Base-by-base conservation (phyloP, 2,113 vertebrate species). In the Grus americana region DNA sequence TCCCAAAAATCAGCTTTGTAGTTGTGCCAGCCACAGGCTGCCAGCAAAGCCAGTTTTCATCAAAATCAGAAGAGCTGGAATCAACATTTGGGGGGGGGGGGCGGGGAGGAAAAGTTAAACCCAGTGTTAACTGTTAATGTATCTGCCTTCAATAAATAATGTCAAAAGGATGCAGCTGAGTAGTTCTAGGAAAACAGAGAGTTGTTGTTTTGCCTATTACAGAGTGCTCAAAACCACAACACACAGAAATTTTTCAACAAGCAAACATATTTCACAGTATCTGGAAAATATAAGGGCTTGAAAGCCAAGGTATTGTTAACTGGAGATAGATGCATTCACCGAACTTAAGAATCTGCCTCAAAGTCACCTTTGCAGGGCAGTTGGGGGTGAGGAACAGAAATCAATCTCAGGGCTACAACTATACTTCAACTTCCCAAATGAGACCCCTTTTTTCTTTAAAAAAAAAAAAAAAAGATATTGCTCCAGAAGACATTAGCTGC, bases 31-130 rank as follows among this genome's bases (percentile, higher is more conserved):
- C 61, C 92, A 91, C 78, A 81, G 61, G 72, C 92, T 95, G 92
- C 72, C 96, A 97, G 93, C 54, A 94, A 97, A 97, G 75, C 40
- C 79, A 97, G 86, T 88, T 90, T 86, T 73, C 85, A 98, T 96
- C 86, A 96, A 93, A 95, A 96, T 94, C 92, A 97, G 83, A 91
- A 95, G 78, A 88, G 92, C 74, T 92, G 62, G 58, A 92, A 94
- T 91, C 83, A 87, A 81, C 62, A 74, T 90, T 93, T 90, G 50
- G 13, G 14, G 85, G 13, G 42, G 32, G 14, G 12, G 42, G 61
- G 52, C 47, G 62, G 36, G 36, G 36, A 36, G 36, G 36, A 36
- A 36, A 36, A 59, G 89, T 91, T 89, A 95, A 94, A 74, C 46
- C 66, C 93, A 89, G 19, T 59, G 72, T 96, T 95, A 95, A 86